Base-by-base conservation (phyloP, 2,797 vertebrate genomes). In the Anguilla marmorata region DNA sequence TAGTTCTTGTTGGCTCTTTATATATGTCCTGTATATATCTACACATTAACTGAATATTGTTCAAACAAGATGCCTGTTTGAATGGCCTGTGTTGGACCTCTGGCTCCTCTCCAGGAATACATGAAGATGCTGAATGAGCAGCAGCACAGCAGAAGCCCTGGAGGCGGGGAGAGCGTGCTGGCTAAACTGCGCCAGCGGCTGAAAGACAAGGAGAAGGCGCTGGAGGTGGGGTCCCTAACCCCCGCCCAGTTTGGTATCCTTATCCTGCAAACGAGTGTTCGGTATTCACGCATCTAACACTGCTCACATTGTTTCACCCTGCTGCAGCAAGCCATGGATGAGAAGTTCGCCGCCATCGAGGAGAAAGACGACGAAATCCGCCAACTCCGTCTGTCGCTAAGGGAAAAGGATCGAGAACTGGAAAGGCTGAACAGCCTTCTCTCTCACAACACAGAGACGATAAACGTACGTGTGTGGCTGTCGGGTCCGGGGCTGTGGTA, bases 351-450 rank as follows among this genome's bases (percentile, higher is more conserved):
- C 79, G 96, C 93, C 11, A 89, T 97, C 33, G 96, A 97, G 87
- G 96, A 97, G 89, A 97, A 97, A 87, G 97, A 97, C 90, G 96
- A 97, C 88, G 95, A 96, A 92, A 95, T 97, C 54, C 95, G 96
- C 89, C 93, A 95, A 89, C 92, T 97, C 60, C 95, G 96, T 86
- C 93, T 97, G 76, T 94, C 90, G 48, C 91, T 97, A n/a, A 93
- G 96, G 33, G 97, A 97, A 92, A 96, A 94, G 87, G 96, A 97
- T 79, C 91, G 96, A 88, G 96, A 97, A 63, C 85, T 96, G 37
- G 96, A 97, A 30, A 94, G 95, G 86, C 93, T 97, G 48, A 95
- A 94, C 89, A 96, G 96, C 92, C 89, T 97, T 84, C 94, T 96
- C 50, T 90, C 94, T 58, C 93, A 93, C 89, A 96, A 94, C 8